Conservation (phyloP, 2,113 vertebrate genomes). For the Maccullochella peelii region DNA sequence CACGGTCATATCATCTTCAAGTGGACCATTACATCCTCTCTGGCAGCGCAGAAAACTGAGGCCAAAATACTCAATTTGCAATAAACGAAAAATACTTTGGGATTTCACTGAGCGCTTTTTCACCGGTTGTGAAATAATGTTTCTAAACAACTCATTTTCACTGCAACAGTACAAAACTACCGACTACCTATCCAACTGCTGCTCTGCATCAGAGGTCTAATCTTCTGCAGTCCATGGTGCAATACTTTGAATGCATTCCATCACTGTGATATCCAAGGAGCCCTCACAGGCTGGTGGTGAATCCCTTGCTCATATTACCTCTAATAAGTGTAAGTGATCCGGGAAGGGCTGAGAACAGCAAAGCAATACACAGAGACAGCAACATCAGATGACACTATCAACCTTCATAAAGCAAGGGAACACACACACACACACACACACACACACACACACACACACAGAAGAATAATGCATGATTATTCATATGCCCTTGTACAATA, state of each 20-base stretch:
- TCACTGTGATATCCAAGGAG: slow-evolving; percentile 31
- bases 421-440: background rate
- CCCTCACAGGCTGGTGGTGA: slow-evolving; percentile 16
- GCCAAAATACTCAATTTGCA: slow-evolving; percentile 37
- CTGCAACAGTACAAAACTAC: slow-evolving; percentile 9
- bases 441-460: background rate
- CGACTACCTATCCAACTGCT: slow-evolving; percentile 14
- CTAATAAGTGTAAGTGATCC: slow-evolving; percentile 37
- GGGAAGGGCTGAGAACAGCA: slow-evolving; percentile 29
- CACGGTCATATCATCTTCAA: slow-evolving; percentile 29
- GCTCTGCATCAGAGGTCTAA: slow-evolving; percentile 13
- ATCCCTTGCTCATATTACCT: slow-evolving; percentile 43
- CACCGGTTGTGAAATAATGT: slow-evolving; percentile 11
- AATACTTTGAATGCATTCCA: slow-evolving; percentile 35
- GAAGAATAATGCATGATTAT: background rate
- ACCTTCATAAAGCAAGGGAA: slow-evolving; percentile 17
- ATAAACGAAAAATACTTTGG: slow-evolving; percentile 14
- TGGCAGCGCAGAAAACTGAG: background rate
- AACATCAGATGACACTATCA: slow-evolving; percentile 30
- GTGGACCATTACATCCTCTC: slow-evolving; percentile 28
- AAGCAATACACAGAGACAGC: slow-evolving; percentile 1
- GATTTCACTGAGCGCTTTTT: slow-evolving; percentile 6
- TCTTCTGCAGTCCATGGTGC: slow-evolving; percentile 14
- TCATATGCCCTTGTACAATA: background rate
- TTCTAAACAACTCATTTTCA: slow-evolving; percentile 27